These are phyloP conservation scores for Brachypteracias leptosomus DNA, from an alignment of 2,113 vertebrate genomes.

Conservation along the genomic window DNA sequence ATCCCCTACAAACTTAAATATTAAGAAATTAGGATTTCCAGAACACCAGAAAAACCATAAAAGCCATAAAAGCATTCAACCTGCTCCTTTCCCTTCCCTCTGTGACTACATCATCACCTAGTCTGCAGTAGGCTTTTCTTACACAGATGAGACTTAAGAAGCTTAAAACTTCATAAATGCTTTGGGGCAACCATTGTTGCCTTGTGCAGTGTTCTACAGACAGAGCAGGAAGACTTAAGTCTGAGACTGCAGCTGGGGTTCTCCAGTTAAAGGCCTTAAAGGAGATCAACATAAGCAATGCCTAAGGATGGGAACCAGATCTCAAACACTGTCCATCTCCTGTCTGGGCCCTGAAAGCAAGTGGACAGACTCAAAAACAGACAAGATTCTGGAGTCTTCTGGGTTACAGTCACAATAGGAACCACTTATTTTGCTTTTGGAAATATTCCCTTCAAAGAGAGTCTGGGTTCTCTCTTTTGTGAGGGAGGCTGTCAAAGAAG, in stretches of 20 bases:
- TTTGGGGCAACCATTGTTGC: not conserved
- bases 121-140: not conserved
- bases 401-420: not conserved
- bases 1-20: not conserved
- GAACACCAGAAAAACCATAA: not conserved
- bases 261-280: not conserved
- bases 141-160: conserved; percentile 4
- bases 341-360: not conserved
- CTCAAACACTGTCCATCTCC: not conserved
- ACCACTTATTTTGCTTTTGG: not conserved
- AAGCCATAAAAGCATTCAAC: not conserved
- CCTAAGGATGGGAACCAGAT: not conserved
- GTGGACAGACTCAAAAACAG: not conserved
- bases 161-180: conserved; percentile 25
- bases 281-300: not conserved
- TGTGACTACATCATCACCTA: not conserved
- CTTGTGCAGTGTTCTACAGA: not conserved
- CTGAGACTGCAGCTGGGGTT: not conserved
- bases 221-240: not conserved
- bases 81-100: not conserved
- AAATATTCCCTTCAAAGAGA: not conserved
- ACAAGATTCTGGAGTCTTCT: not conserved
- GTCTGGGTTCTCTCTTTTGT: not conserved
- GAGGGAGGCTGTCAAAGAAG: not conserved
- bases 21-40: not conserved